phyloP scores from a whole-genome alignment of 2,113 vertebrate genomes.

The Cyprinodon brontotheroides region DNA sequence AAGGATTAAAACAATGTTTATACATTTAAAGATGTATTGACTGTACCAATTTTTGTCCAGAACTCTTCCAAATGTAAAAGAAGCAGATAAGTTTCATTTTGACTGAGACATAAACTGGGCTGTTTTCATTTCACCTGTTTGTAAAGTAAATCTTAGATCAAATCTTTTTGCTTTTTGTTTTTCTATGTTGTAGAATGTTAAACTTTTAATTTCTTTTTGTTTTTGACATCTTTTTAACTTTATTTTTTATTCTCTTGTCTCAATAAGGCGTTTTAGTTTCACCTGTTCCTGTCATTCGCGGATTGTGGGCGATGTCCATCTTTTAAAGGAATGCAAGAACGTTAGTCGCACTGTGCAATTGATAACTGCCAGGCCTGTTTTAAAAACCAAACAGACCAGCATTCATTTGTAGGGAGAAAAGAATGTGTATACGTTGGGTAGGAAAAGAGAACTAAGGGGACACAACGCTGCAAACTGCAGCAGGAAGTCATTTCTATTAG shows the following conservation, averaged over 20 bases:
- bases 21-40: too few species aligned
- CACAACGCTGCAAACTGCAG: conserved; percentile 11
- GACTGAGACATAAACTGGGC: too few species aligned
- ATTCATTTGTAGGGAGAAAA: conserved; percentile 50
- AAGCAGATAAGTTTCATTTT: too few species aligned
- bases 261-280: not conserved
- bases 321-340: conserved; percentile 62
- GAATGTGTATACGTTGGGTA: conserved; percentile 71
- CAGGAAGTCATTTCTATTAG: conserved; percentile 52
- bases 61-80: too few species aligned
- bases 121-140: too few species aligned
- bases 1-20: too few species aligned
- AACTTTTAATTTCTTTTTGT: not conserved
- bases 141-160: too few species aligned
- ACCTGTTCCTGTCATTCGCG: not conserved
- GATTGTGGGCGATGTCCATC: conserved; percentile 48
- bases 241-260: not conserved
- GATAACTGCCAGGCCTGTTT: conserved; percentile 66
- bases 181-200: not conserved
- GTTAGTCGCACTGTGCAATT: conserved; percentile 55
- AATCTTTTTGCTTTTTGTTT: not conserved
- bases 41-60: too few species aligned
- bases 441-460: conserved; percentile 45
- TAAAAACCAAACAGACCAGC: conserved; percentile 68
- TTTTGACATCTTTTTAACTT: not conserved